phyloP scores from a whole-genome alignment of 2,888 invertebrate genomes.

The Lasioglossum lativentre region DNA sequence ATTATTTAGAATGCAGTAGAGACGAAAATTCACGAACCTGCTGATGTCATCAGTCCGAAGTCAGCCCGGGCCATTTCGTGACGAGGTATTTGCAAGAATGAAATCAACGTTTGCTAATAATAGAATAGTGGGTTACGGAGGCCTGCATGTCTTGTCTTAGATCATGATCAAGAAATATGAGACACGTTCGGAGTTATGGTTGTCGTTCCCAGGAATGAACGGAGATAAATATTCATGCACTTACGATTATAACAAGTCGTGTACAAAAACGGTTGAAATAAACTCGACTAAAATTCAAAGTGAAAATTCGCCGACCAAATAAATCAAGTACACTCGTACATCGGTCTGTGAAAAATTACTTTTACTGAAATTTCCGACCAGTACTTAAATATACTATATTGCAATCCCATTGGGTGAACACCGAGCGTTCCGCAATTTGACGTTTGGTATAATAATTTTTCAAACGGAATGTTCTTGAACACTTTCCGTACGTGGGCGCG shows the following conservation, averaged over 20 bases:
- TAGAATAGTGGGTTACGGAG: conserved; percentile 30
- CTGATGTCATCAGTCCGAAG: conserved; percentile 36
- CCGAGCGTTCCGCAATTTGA: background rate
- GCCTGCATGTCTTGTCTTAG: conserved; percentile 26
- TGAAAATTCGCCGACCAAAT: background rate
- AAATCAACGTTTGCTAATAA: conserved; percentile 58
- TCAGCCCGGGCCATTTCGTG: conserved; percentile 14
- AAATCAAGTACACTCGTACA: background rate
- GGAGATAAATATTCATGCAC: conserved; percentile 1
- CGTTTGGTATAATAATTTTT: conserved; percentile 4
- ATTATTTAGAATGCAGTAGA: background rate
- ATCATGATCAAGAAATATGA: conserved; percentile 26
- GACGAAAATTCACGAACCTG: conserved; percentile 19
- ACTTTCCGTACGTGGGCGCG: background rate
- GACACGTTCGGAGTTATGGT: conserved; percentile 16
- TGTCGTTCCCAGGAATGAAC: conserved; percentile 11
- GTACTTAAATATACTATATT: background rate
- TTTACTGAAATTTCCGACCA: background rate
- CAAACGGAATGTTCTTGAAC: conserved; percentile 1
- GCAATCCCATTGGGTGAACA: background rate
- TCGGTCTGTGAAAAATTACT: too few relatives aligned
- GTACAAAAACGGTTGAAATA: background rate
- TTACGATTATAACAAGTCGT: too few relatives aligned
- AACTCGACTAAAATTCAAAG: background rate
- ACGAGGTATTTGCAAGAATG: conserved; percentile 43